Percentiles rank a stretch among this genome's conserved stretches.
These are phyloP conservation scores for Colossoma macropomum DNA, from an alignment of 2,113 vertebrate species.

Conservation along the genomic window DNA sequence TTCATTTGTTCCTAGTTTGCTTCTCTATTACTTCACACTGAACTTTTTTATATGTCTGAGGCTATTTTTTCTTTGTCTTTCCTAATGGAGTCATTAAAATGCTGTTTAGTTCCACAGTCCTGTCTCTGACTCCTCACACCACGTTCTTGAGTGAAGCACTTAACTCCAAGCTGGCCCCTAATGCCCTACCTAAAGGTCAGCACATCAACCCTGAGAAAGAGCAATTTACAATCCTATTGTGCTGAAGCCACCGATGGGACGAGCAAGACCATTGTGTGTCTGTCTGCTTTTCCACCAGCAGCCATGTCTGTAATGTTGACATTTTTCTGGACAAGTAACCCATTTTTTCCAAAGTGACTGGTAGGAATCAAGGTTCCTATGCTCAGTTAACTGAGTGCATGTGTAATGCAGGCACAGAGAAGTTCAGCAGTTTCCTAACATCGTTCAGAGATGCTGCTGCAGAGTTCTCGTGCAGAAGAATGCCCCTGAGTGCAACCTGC, in stretches of 20 bases:
- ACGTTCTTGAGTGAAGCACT: background rate
- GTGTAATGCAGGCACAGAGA: no score
- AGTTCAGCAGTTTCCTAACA: no score
- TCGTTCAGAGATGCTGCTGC: no score
- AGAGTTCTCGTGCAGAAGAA: no score
- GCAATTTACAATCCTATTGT: background rate
- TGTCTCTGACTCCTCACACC: background rate
- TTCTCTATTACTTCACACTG: background rate
- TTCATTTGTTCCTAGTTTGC: background rate
- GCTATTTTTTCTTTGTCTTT: background rate
- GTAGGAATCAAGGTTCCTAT: background rate
- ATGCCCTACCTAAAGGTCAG: background rate
- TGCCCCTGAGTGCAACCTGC: no score
- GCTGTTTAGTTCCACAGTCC: background rate
- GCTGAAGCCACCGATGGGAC: background rate
- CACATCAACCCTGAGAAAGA: background rate
- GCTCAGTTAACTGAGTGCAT: background rate
- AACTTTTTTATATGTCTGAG: background rate
- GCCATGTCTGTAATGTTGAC: background rate
- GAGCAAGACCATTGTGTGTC: background rate
- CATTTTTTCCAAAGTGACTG: no score
- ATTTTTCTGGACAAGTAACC: background rate
- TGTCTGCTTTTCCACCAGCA: background rate
- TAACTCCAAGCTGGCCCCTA: background rate
- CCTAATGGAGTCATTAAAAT: background rate